phyloP scores from a whole-genome alignment of 1,140 invertebrate species.

The Drosophila serrata region DNA sequence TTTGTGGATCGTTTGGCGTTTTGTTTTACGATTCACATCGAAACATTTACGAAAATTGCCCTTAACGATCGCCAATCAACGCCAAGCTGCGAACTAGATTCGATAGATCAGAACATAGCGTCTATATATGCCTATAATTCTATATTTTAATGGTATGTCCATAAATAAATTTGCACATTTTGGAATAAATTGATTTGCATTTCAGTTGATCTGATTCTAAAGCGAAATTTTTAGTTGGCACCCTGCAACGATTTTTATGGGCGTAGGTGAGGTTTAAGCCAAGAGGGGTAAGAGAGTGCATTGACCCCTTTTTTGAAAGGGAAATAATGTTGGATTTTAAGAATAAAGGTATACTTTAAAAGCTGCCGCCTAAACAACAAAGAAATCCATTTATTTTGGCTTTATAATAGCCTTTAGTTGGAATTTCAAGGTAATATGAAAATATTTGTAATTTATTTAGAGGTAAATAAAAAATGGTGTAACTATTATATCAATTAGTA shows the following conservation, averaged over 20 bases:
- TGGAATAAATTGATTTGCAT: conserved; percentile 42
- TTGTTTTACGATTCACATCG: conserved; percentile 40
- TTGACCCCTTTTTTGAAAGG: conserved; percentile 23
- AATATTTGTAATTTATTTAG: background rate
- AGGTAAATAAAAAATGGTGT: background rate
- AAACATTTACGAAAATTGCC: conserved; percentile 42
- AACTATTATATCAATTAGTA: too few relatives aligned
- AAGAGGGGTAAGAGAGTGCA: conserved; percentile 5
- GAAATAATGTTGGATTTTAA: background rate
- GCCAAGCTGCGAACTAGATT: conserved; percentile 39
- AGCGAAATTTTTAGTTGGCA: conserved; percentile 26
- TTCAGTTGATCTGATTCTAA: conserved; percentile 36
- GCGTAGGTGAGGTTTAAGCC: conserved; percentile 41
- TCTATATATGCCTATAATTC: conserved; percentile 1
- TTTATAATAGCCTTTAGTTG: background rate
- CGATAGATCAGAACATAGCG: conserved; percentile 35
- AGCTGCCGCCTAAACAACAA: background rate
- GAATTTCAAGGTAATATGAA: background rate
- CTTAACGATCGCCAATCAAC: conserved; percentile 57
- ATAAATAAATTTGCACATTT: conserved; percentile 67
- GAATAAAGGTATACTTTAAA: background rate
- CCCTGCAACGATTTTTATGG: conserved; percentile 70
- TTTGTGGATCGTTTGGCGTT: conserved; percentile 41
- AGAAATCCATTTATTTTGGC: background rate
- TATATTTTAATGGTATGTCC: conserved; percentile 50